These are phyloP conservation scores for Ceyx erithaca DNA, from an alignment of 2,797 vertebrate genomes.

Conservation along the genomic window DNA sequence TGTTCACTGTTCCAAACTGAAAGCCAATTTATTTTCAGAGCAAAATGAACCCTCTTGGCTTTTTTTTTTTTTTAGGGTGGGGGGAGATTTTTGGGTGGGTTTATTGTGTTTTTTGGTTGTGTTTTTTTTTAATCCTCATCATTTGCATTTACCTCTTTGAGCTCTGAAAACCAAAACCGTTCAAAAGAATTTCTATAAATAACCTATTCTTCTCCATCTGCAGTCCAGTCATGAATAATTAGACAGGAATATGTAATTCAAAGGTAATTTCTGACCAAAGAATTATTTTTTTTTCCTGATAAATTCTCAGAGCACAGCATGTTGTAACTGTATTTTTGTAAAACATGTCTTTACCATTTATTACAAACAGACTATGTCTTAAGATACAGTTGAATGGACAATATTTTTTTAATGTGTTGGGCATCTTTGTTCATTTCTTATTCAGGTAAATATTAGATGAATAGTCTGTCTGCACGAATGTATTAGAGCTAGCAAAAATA, in stretches of 20 bases:
- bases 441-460: not conserved
- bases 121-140: not conserved
- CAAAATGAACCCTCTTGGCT: not conserved
- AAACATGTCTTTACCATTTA: not conserved
- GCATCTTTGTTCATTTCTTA: not conserved
- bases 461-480: not conserved
- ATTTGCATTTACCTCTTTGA: not conserved
- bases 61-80: not conserved
- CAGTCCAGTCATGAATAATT: not conserved
- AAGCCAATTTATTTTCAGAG: not conserved
- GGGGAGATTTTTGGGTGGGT: not conserved
- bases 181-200: constrained; percentile 9
- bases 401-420: not conserved
- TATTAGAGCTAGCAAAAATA: constrained; percentile 4
- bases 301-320: not conserved
- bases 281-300: not conserved
- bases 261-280: constrained; percentile 5
- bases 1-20: not conserved
- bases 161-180: constrained; percentile 15
- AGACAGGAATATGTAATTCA: not conserved
- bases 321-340: not conserved
- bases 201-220: constrained; percentile 10
- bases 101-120: not conserved
- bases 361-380: not conserved
- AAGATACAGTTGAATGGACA: not conserved